These are phyloP conservation scores for Xenopus laevis DNA, from an alignment of 2,113 vertebrate species.

Conservation along the genomic window DNA sequence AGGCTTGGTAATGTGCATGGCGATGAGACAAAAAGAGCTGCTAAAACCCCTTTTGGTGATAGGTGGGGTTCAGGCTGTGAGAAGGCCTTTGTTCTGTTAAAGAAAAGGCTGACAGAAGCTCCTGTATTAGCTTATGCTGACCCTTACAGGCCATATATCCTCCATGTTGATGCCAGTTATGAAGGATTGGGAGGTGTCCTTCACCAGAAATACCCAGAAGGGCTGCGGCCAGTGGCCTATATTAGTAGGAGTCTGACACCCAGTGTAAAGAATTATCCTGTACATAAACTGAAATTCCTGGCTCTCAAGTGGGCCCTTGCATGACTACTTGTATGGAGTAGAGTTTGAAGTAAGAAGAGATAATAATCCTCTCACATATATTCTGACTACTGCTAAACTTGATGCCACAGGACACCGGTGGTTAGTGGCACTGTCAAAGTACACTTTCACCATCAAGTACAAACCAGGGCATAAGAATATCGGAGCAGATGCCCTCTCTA, in stretches of 20 bases:
- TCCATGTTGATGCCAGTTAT: no score
- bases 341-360: no score
- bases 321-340: no score
- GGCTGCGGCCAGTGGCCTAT: no score
- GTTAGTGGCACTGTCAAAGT: background rate
- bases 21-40: background rate
- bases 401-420: constrained; percentile 26
- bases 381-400: background rate
- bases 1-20: background rate
- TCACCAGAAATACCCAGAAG: no score
- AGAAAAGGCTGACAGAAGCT: background rate
- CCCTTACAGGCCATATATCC: no score
- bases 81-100: background rate
- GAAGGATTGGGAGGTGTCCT: no score
- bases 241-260: no score
- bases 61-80: background rate
- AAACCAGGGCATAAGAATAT: constrained; percentile 5
- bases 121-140: background rate
- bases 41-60: background rate
- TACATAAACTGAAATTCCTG: no score
- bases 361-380: background rate
- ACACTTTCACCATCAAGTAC: no score
- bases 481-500: background rate
- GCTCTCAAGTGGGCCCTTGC: no score
- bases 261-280: no score